Base-by-base conservation (phyloP, 2,113 vertebrate species). In the Oostethus manadensis region DNA sequence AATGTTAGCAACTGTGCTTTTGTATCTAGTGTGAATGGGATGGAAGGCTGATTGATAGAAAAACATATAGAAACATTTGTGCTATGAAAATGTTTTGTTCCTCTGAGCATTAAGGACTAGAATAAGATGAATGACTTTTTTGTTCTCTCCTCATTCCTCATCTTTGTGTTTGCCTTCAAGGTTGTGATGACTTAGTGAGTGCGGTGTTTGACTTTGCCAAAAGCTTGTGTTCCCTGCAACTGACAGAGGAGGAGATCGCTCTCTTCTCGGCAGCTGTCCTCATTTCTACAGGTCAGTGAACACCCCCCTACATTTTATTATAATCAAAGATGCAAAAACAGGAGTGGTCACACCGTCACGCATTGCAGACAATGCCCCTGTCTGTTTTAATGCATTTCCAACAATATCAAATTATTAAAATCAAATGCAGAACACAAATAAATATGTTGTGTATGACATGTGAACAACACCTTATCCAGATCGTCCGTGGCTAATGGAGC, bases 201-300 rank as follows among this genome's bases (percentile, higher is more conserved):
- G 94, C 96, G 54, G 94, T 96, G 1, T 99, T 99, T 84, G 97
- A 99, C 88, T 99, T 98, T 80, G 94, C 96, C 78, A 99, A 98
- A 89, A 96, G 96, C 90, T 89, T 98, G 70, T 98, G 96, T 86
- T 93, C 96, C 62, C 92, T 99, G 85, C 94, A 98, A 85, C 89
- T 99, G 70, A 98, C 97, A 1, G 97, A 99, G 64, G 97, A 99
- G 71, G 97, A 99, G 82, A 98, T 99, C 65, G 97, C 97, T 62
- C 91, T 99, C 86, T 99, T 98, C 90, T 98, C 95, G 20, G 97
- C 97, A 64, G 97, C 97, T 60, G 96, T 98, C 64, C 93, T 99
- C 65, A 98, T 99, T 89, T 99, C 97, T 73, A 96, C 97, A 93
- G 96, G 97, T 99, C 84, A 76, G 88, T 78, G 46, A 33, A 42